Conservation (phyloP, 64 coral and sea anemone species). For the Pocillopora verrucosa region DNA sequence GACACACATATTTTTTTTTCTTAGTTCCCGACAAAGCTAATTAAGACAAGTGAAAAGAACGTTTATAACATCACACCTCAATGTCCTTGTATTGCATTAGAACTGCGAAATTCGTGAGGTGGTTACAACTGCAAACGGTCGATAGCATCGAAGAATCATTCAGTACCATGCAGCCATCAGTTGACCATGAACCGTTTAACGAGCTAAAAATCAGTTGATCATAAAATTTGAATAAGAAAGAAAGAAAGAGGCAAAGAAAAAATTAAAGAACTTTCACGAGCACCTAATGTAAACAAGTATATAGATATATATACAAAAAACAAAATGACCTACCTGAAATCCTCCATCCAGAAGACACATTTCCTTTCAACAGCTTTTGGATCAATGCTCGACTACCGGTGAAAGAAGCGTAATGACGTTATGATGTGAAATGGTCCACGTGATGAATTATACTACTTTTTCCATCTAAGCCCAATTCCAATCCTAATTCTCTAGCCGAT, state of each 20-base stretch:
- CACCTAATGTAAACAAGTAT: background rate
- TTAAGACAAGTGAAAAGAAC: background rate
- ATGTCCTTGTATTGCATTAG: constrained; percentile 52
- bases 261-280: background rate
- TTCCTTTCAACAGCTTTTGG: background rate
- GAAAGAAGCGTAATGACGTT: background rate
- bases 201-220: background rate
- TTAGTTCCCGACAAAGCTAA: background rate
- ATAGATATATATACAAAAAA: too few species aligned
- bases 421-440: too few species aligned
- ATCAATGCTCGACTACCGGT: background rate
- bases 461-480: too few species aligned
- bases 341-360: constrained; percentile 21
- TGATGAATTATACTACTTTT: too few species aligned
- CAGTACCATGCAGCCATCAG: constrained; percentile 44
- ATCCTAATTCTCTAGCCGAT: background rate
- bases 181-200: constrained; percentile 70
- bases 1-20: background rate
- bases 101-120: constrained; percentile 89
- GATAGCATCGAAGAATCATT: background rate
- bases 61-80: background rate
- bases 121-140: constrained; percentile 78
- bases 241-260: background rate
- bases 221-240: too few species aligned
- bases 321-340: background rate